Percentiles rank a stretch among this genome's conserved stretches.
Evolutionary conservation across 2,797 vertebrate species (phyloP).

Genomic region (Pempheris klunzingeri): DNA sequence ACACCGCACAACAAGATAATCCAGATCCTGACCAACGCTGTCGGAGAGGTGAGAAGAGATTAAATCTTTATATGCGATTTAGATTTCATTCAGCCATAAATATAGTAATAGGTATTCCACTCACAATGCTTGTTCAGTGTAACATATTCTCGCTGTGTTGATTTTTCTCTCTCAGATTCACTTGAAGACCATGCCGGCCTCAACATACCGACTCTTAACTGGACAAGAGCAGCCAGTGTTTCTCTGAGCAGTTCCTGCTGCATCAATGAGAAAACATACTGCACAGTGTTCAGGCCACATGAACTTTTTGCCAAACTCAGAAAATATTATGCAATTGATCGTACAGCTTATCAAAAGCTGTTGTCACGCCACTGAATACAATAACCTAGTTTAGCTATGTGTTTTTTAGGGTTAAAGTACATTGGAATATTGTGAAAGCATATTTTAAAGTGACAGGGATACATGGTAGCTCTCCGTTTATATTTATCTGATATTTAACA

Average conservation of each 20-base stretch:
- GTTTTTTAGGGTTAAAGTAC: slow-evolving; percentile 58
- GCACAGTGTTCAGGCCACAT: slow-evolving; percentile 52
- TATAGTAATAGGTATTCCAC: not conserved
- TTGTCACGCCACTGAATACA: slow-evolving; percentile 55
- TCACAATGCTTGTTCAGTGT: not conserved
- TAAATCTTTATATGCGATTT: not conserved
- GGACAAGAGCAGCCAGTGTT: slow-evolving; percentile 96
- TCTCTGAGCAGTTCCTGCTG: slow-evolving; percentile 83
- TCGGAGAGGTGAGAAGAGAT: slow-evolving; percentile 88
- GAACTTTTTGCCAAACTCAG: slow-evolving; percentile 66
- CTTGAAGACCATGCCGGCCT: slow-evolving; percentile 97
- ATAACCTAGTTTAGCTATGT: slow-evolving; percentile 42
- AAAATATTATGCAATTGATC: slow-evolving; percentile 74
- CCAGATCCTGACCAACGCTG: slow-evolving; percentile 90
- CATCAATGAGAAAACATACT: slow-evolving; percentile 26
- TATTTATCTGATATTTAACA: slow-evolving; percentile 75
- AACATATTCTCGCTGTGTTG: not conserved
- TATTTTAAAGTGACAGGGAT: slow-evolving; percentile 57
- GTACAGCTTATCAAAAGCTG: slow-evolving; percentile 44
- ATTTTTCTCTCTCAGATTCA: slow-evolving; percentile 87
- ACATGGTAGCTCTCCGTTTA: slow-evolving; percentile 43
- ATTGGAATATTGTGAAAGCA: slow-evolving; percentile 46
- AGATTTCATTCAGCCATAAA: not conserved
- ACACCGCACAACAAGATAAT: slow-evolving; percentile 94
- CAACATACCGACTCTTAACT: slow-evolving; percentile 95